Evolutionary conservation across 2,888 invertebrate species (phyloP).

Genomic region (Lepeophtheirus nordmannii): DNA sequence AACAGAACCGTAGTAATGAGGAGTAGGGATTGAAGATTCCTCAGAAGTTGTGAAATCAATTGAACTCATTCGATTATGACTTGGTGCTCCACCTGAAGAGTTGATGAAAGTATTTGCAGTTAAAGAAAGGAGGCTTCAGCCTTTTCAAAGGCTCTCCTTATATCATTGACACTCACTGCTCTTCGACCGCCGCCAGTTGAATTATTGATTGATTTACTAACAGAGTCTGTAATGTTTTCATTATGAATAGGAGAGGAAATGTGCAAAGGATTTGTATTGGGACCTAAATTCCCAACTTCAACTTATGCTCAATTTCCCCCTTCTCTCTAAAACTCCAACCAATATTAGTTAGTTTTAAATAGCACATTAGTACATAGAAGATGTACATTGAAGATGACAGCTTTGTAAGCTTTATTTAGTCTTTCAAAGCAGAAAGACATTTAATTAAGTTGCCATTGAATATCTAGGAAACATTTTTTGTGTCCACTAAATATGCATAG

Average conservation of each 20-base stretch:
- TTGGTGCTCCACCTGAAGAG: constrained; percentile 27
- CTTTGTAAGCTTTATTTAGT: too few species aligned
- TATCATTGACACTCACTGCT: constrained; percentile 42
- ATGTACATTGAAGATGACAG: too few species aligned
- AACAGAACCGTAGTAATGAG: constrained; percentile 28
- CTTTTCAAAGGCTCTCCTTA: constrained; percentile 45
- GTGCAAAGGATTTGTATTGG: neutral
- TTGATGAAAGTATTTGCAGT: constrained; percentile 21
- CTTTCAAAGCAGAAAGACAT: too few species aligned
- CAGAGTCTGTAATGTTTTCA: constrained; percentile 24
- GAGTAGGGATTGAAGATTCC: constrained; percentile 31
- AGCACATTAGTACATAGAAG: too few species aligned
- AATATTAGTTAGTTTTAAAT: too few species aligned
- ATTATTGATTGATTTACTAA: constrained; percentile 1
- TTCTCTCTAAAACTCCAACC: too few species aligned
- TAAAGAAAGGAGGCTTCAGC: constrained; percentile 31
- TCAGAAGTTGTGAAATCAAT: constrained; percentile 42
- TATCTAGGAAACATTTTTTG: too few species aligned
- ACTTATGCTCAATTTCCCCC: too few species aligned
- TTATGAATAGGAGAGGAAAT: constrained; percentile 7
- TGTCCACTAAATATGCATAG: too few species aligned
- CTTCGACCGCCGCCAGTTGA: constrained; percentile 9
- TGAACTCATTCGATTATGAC: constrained; percentile 40
- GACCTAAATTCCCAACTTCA: constrained; percentile 25
- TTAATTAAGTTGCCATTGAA: too few species aligned